Evolutionary conservation across 92 coral and sea anemone genomes (phyloP).

Genomic region (Epizoanthus fatuus): DNA sequence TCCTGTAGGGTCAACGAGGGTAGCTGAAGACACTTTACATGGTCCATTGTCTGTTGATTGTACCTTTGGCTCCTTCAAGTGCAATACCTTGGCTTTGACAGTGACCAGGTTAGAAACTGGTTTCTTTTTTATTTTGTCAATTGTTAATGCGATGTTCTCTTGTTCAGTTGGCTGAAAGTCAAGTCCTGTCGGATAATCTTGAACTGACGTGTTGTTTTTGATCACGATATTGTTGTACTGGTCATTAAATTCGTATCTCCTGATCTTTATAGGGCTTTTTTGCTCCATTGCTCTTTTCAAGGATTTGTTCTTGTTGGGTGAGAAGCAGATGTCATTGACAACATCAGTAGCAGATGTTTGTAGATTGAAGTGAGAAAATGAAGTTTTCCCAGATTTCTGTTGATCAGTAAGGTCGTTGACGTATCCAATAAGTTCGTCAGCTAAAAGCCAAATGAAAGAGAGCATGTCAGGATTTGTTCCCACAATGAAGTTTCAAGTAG

Average conservation of each 20-base stretch:
- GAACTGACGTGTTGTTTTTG: background rate
- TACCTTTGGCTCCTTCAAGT: no score
- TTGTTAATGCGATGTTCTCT: no score
- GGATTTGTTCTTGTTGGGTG: background rate
- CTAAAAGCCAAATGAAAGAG: constrained; percentile 1
- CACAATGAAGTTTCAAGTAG: background rate
- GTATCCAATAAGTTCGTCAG: background rate
- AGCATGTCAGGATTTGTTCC: constrained; percentile 1
- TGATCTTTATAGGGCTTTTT: constrained; percentile 3
- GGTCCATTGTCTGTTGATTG: no score
- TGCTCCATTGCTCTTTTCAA: constrained; percentile 1
- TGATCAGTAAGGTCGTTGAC: background rate
- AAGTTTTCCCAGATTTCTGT: background rate
- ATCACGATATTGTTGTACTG: background rate
- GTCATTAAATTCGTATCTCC: constrained; percentile 4
- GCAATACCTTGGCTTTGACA: no score
- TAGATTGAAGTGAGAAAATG: background rate
- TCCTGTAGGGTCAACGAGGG: no score
- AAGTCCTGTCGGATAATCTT: background rate
- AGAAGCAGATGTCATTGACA: background rate
- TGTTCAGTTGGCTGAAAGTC: no score
- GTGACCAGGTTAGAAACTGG: no score
- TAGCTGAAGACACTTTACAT: no score
- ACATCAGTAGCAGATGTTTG: background rate
- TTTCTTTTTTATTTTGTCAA: no score